phyloP scores from a whole-genome alignment of 1,140 invertebrate species.

The Drosophila leontia region DNA sequence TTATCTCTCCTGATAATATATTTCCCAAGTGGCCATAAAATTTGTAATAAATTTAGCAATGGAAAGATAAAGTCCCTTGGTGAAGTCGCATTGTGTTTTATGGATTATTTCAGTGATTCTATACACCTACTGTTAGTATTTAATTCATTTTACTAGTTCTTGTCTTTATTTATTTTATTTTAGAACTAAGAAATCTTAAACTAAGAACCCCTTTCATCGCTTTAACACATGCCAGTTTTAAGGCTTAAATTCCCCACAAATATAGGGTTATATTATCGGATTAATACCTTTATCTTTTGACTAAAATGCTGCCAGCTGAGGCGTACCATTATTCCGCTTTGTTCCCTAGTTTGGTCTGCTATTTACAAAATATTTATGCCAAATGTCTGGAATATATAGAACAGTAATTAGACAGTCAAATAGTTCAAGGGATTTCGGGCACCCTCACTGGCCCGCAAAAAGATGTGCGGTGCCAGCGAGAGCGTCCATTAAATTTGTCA shows the following conservation, averaged over 20 bases:
- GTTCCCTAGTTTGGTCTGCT: conserved; percentile 19
- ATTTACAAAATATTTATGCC: conserved; percentile 81
- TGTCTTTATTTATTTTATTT: background rate
- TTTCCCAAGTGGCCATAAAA: background rate
- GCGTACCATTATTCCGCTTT: conserved; percentile 7
- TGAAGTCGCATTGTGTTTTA: too few species aligned
- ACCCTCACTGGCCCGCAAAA: conserved; percentile 39
- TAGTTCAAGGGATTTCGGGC: conserved; percentile 31
- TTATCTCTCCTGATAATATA: conserved; percentile 1
- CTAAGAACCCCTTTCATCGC: conserved; percentile 24
- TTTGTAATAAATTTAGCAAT: background rate
- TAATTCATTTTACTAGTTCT: too few species aligned
- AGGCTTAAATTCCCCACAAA: background rate
- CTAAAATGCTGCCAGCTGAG: conserved; percentile 58
- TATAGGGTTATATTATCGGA: conserved; percentile 35
- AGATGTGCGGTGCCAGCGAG: conserved; percentile 34
- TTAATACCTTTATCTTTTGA: conserved; percentile 67
- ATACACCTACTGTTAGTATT: too few species aligned
- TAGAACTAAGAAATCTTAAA: too few species aligned
- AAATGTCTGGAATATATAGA: conserved; percentile 64
- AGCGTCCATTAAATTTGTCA: conserved; percentile 81
- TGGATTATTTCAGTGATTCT: background rate
- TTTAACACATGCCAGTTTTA: conserved; percentile 50
- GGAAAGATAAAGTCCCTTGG: background rate
- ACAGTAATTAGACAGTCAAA: conserved; percentile 79